Conservation (phyloP, 2,888 invertebrate genomes). For the Dolichomitus sp. region DNA sequence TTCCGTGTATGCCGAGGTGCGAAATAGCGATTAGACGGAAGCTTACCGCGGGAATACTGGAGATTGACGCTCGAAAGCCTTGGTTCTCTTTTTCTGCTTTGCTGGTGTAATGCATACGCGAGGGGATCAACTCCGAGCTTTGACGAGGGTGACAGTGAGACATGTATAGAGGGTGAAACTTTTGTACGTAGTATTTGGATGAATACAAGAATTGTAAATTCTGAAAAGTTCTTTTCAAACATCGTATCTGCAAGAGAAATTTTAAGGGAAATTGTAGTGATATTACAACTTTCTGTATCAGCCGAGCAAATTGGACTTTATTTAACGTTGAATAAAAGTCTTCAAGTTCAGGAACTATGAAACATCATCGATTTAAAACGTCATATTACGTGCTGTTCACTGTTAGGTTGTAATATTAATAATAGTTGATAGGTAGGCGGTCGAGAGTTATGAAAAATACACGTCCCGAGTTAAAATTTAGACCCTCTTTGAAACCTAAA, state of each 20-base stretch:
- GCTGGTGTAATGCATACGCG: constrained; percentile 23
- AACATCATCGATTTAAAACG: too few species aligned
- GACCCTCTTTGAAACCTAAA: too few species aligned
- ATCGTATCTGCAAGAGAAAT: background rate
- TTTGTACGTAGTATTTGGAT: background rate
- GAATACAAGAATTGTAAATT: background rate
- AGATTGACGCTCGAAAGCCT: constrained; percentile 39
- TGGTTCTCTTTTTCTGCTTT: background rate
- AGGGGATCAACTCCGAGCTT: constrained; percentile 45
- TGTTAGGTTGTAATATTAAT: too few species aligned
- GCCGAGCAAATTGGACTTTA: too few species aligned
- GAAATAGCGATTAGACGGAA: constrained; percentile 60
- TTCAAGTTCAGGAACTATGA: too few species aligned
- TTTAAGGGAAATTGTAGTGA: background rate
- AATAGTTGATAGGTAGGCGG: too few species aligned
- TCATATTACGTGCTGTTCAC: too few species aligned
- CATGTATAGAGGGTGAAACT: constrained; percentile 25
- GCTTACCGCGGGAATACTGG: constrained; percentile 40
- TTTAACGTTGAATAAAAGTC: too few species aligned
- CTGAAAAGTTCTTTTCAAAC: background rate
- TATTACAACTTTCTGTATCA: background rate
- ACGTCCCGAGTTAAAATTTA: too few species aligned
- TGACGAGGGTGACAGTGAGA: constrained; percentile 39
- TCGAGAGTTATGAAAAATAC: too few species aligned
- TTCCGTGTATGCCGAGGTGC: constrained; percentile 28